phyloP scores from a whole-genome alignment of 2,888 invertebrate species.

The Mamestra brassicae region DNA sequence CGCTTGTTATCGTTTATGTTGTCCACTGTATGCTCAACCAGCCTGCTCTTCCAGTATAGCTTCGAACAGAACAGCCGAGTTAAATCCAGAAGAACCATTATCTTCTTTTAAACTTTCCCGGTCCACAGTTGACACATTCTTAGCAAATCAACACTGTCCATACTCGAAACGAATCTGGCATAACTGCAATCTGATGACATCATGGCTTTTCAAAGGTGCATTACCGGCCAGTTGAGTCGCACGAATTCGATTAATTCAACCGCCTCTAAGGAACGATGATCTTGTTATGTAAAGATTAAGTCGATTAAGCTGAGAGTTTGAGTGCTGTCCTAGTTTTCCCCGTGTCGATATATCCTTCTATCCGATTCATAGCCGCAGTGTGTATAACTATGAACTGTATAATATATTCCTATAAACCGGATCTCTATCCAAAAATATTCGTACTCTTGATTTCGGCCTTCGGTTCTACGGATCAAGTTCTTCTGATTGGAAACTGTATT shows the following conservation, averaged over 20 bases:
- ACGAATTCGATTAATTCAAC: conserved; percentile 51
- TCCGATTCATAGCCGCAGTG: not conserved
- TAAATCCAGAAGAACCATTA: not conserved
- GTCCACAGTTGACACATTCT: conserved; percentile 30
- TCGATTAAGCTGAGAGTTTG: conserved; percentile 22
- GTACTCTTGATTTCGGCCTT: conserved; percentile 45
- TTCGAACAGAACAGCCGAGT: not conserved
- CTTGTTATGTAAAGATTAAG: conserved; percentile 38
- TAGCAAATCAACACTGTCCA: conserved; percentile 19
- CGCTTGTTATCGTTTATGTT: not conserved
- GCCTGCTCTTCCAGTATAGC: not conserved
- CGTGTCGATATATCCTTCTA: conserved; percentile 18
- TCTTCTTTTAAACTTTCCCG: not conserved
- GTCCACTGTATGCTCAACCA: not conserved
- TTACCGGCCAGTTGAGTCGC: conserved; percentile 42
- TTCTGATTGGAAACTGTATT: conserved; percentile 55
- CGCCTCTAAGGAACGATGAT: conserved; percentile 37
- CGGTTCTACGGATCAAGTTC: conserved; percentile 45
- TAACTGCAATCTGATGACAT: conserved; percentile 59
- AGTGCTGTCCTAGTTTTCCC: conserved; percentile 14
- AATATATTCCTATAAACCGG: conserved; percentile 39
- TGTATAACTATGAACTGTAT: conserved; percentile 1
- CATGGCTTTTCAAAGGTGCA: conserved; percentile 61
- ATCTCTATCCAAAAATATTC: conserved; percentile 39
- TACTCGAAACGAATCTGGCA: conserved; percentile 44